phyloP scores from a whole-genome alignment of 2,113 vertebrate species.

The Neogobius melanostomus region DNA sequence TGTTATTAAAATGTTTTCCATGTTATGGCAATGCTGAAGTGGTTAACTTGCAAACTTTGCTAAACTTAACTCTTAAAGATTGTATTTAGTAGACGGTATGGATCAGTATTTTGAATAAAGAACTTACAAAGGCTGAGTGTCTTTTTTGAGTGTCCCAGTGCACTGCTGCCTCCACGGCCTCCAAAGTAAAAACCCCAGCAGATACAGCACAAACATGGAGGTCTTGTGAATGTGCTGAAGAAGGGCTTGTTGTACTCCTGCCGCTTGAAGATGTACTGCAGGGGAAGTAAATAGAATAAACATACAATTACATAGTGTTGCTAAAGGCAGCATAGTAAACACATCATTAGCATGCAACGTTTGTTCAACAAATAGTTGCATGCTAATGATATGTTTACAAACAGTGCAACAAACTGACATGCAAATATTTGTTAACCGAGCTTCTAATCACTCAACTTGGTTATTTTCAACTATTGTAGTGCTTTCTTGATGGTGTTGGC shows the following conservation, averaged over 20 bases:
- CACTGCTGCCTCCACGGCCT: constrained; percentile 96
- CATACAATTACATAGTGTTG: background rate
- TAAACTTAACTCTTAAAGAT: too few relatives aligned
- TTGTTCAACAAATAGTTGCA: background rate
- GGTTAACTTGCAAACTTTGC: too few relatives aligned
- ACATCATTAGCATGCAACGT: background rate
- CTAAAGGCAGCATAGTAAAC: background rate
- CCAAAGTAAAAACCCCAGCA: constrained; percentile 96
- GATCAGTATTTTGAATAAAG: background rate
- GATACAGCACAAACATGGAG: constrained; percentile 95
- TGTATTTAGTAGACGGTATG: too few relatives aligned
- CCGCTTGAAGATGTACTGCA: constrained; percentile 89
- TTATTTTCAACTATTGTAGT: too few relatives aligned
- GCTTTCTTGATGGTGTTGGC: too few relatives aligned
- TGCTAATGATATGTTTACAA: too few relatives aligned
- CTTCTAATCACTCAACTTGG: too few relatives aligned
- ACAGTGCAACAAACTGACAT: too few relatives aligned
- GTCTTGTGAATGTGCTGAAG: constrained; percentile 98
- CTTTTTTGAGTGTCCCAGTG: constrained; percentile 81
- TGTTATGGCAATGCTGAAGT: too few relatives aligned
- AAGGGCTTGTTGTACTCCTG: constrained; percentile 96
- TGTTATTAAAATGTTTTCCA: too few relatives aligned
- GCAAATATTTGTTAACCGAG: too few relatives aligned
- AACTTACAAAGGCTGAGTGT: constrained; percentile 86
- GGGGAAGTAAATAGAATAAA: constrained; percentile 25